These are phyloP conservation scores for Puffinus mauretanicus DNA, from an alignment of 2,113 vertebrate genomes.

Conservation along the genomic window DNA sequence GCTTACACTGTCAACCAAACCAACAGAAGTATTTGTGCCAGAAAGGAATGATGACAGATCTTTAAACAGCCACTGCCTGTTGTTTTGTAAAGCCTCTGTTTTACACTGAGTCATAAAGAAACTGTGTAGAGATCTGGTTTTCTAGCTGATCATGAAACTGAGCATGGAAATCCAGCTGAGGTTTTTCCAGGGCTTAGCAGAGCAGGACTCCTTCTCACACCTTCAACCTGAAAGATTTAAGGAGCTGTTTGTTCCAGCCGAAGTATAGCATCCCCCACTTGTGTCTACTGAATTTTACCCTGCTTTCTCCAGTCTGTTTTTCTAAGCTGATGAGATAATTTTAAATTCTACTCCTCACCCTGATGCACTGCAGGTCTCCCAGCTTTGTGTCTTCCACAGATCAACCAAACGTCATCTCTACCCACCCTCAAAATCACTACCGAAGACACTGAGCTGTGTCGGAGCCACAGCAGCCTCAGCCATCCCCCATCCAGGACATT, in stretches of 20 bases:
- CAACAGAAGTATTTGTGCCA: background rate
- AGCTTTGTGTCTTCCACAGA: background rate
- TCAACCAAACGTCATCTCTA: background rate
- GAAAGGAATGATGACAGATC: background rate
- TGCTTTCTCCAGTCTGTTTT: background rate
- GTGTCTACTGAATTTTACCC: background rate
- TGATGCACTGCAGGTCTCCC: background rate
- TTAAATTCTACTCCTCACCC: background rate
- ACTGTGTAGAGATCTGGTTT: background rate
- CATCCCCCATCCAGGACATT: background rate
- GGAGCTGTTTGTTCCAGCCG: background rate
- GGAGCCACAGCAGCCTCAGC: background rate
- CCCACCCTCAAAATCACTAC: background rate
- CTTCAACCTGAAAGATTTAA: background rate
- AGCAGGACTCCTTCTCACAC: background rate
- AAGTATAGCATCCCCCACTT: background rate
- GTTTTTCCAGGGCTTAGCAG: background rate
- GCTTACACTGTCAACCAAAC: background rate
- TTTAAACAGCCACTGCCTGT: background rate
- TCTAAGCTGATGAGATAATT: background rate
- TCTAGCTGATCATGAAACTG: background rate
- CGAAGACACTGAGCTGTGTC: background rate
- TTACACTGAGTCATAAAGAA: background rate
- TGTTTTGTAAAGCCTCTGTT: background rate
- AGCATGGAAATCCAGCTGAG: background rate